Percentiles rank a stretch among this genome's conserved stretches.
These are phyloP conservation scores for Melanogrammus aeglefinus DNA, from an alignment of 2,797 vertebrate species.

Conservation along the genomic window DNA sequence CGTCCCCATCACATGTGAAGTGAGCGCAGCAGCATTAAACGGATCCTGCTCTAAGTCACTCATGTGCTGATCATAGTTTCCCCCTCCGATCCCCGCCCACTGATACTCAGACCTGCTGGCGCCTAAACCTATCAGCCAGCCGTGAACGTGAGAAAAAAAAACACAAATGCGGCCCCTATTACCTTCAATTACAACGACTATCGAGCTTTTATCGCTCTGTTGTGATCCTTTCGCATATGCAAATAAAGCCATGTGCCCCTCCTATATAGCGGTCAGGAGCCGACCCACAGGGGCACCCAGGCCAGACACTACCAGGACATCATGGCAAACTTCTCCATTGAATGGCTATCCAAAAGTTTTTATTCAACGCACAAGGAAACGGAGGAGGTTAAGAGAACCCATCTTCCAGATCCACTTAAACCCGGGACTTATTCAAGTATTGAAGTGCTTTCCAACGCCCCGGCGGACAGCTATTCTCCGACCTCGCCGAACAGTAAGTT, in stretches of 20 bases:
- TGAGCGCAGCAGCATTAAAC: not conserved
- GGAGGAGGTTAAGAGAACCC: conserved; percentile 1
- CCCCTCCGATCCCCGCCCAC: conserved; percentile 41
- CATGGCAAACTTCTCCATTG: conserved; percentile 68
- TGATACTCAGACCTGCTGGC: conserved; percentile 80
- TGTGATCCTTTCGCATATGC: conserved; percentile 70
- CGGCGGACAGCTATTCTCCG: conserved; percentile 9
- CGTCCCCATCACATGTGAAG: not conserved
- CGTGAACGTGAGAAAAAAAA: conserved; percentile 59
- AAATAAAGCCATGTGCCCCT: conserved; percentile 59
- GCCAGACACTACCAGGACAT: not conserved
- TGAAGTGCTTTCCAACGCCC: conserved; percentile 17
- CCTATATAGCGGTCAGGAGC: conserved; percentile 46
- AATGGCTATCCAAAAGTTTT: conserved; percentile 67
- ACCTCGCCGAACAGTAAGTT: conserved; percentile 50
- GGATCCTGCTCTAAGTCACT: not conserved
- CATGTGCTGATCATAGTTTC: not conserved
- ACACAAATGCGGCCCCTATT: conserved; percentile 65
- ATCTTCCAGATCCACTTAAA: not conserved
- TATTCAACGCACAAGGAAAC: conserved; percentile 20
- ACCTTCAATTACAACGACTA: conserved; percentile 70
- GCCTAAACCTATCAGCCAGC: conserved; percentile 62
- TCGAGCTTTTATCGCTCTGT: conserved; percentile 68
- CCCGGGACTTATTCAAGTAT: not conserved
- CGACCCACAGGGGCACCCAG: conserved; percentile 10